A percentile compares a stretch with the other conserved stretches of the same genome.
These are phyloP conservation scores for Drosophila pectinifera DNA, from an alignment of 1,140 invertebrate species.

Conservation along the genomic window DNA sequence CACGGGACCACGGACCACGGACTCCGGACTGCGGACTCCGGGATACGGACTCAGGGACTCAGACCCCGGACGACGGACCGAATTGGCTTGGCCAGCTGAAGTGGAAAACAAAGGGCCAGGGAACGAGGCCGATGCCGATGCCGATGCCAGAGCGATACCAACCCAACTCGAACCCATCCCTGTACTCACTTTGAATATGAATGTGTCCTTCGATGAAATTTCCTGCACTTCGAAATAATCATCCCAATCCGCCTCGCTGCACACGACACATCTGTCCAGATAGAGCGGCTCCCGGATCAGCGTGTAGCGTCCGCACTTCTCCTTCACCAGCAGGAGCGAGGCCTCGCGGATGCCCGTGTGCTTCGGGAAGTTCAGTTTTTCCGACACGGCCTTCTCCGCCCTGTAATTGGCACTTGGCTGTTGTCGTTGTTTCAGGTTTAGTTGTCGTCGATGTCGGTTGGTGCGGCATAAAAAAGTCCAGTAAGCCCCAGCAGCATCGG, in stretches of 20 bases:
- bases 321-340: slow-evolving; percentile 93
- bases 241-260: slow-evolving; percentile 93
- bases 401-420: slow-evolving; percentile 87
- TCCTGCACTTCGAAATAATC: slow-evolving; percentile 98
- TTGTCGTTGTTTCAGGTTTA: slow-evolving; percentile 46
- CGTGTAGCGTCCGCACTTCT: slow-evolving; percentile 95
- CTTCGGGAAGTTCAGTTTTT: slow-evolving; percentile 86
- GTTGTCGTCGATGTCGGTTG: slow-evolving; percentile 45
- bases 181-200: slow-evolving; percentile 94
- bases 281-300: slow-evolving; percentile 94
- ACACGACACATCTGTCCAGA: slow-evolving; percentile 95
- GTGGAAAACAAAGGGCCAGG: slow-evolving; percentile 50
- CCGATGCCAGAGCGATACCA: slow-evolving; percentile 4
- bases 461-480: slow-evolving; percentile 31
- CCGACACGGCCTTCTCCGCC: slow-evolving; percentile 84
- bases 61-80: too few relatives aligned
- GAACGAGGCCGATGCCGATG: neutral
- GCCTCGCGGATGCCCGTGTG: slow-evolving; percentile 93
- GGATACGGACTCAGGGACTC: slow-evolving; percentile 1
- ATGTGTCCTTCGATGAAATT: slow-evolving; percentile 95
- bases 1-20: slow-evolving; percentile 38
- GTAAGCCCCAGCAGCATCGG: neutral
- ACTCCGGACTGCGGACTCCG: slow-evolving; percentile 10
- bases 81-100: slow-evolving; percentile 43
- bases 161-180: slow-evolving; percentile 6